phyloP scores from a whole-genome alignment of 2,888 invertebrate species.

The Anagyrus pseudococci region DNA sequence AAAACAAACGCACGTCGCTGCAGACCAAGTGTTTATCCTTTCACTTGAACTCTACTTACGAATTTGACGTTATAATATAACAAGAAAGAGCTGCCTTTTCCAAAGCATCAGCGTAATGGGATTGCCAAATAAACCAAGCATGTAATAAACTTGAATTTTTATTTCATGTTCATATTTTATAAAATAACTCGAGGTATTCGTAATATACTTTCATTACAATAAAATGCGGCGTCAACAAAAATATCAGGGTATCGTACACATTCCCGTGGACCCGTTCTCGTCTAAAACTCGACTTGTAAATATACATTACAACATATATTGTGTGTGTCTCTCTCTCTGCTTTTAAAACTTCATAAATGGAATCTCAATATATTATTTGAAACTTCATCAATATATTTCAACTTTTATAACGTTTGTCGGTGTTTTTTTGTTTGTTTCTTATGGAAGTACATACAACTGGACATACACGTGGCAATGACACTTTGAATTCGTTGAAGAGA shows the following conservation, averaged over 20 bases:
- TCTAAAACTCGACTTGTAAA: conserved; percentile 40
- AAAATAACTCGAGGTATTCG: conserved; percentile 54
- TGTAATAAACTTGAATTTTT: conserved; percentile 51
- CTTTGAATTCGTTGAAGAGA: conserved; percentile 37
- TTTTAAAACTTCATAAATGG: conserved; percentile 1
- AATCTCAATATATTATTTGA: not conserved
- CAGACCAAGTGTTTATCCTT: too few relatives aligned
- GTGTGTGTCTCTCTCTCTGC: conserved; percentile 8
- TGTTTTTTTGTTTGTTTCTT: not conserved
- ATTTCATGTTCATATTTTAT: conserved; percentile 53
- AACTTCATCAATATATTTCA: conserved; percentile 8
- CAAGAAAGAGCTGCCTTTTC: too few relatives aligned
- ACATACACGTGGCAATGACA: conserved; percentile 21
- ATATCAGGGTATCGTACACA: conserved; percentile 46
- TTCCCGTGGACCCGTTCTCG: conserved; percentile 28
- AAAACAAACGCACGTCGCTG: too few relatives aligned
- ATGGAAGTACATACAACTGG: conserved; percentile 23
- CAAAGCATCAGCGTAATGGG: too few relatives aligned
- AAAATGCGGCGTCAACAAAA: conserved; percentile 52
- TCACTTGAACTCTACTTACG: not conserved
- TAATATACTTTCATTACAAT: conserved; percentile 51
- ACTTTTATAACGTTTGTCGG: conserved; percentile 16
- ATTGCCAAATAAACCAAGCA: conserved; percentile 12
- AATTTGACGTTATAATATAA: not conserved
- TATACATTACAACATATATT: conserved; percentile 22